Evolutionary conservation across 2,113 vertebrate species (phyloP), one percentile per base, ranked within the genome.

Genomic region (Spea multiplicata): DNA sequence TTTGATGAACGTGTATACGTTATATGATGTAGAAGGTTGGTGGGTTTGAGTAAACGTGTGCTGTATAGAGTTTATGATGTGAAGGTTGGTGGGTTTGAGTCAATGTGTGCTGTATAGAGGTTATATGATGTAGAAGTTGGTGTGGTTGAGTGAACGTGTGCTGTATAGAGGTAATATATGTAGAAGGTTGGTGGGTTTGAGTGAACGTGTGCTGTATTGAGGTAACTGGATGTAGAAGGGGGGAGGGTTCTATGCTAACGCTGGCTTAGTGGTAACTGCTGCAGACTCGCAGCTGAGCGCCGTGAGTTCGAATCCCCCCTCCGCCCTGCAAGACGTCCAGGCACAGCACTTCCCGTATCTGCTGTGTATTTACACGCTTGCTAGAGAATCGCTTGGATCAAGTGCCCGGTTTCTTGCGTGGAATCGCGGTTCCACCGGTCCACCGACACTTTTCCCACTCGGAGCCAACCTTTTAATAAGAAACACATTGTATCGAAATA

Each of bases 261-360:
- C 5, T 67, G 16, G 70, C n/a, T 44, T 6, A 17, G 62, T n/a
- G 62, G 50, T 30, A 46, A 73, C 17, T 10, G 70, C 16, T 9
- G 2, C n/a, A 8, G 61, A 49, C 49, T 73, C 3, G 8, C 8
- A 57, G 16, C 50, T 4, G 4, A 0, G 8, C 2, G 9, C 8
- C 7, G 0, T 2, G 69, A 14, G 76, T 79, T 79, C 76, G n/a
- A 79, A 12, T 55, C 76, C 69, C 46, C 8, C 5, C 1, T 53
- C 6, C 46, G 16, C 57, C n/a, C 14, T 12, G 76, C 70, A 82
- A 82, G 81, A 68, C 9, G 81, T 82, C 81, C 81, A 14, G 78
- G 47, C 81, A 69, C 17, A 7, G 49, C 53, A 74, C 75, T 14
- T 70, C 69, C 3, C 8, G 48, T 81, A 49, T 17, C 66, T 74